Evolutionary conservation across 2,113 vertebrate genomes (phyloP).

Genomic region (Brachypodius melanocephalos): DNA sequence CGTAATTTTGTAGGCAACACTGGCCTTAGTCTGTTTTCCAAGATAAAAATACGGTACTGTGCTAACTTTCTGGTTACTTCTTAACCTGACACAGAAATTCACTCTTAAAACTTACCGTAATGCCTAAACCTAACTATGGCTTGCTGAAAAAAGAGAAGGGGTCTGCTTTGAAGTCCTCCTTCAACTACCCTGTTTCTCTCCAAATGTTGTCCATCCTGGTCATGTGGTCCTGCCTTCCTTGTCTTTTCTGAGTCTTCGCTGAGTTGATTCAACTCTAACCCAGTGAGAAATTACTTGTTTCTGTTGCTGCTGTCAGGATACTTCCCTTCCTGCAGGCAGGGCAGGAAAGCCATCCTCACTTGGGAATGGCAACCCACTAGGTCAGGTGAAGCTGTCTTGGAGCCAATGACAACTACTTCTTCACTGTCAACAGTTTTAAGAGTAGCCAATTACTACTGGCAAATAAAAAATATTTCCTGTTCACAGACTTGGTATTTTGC

Average conservation of each 20-base stretch:
- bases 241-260: not conserved
- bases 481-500: conserved; percentile 1
- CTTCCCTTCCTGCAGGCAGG: not conserved
- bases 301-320: not conserved
- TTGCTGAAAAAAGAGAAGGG: not conserved
- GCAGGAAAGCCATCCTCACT: not conserved
- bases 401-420: conserved; percentile 7
- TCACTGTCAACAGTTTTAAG: not conserved
- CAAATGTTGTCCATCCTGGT: not conserved
- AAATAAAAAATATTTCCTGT: conserved; percentile 34
- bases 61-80: not conserved
- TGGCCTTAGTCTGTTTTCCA: not conserved
- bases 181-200: not conserved
- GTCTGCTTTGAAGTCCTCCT: not conserved
- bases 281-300: not conserved
- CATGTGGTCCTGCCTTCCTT: not conserved
- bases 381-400: not conserved
- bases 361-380: not conserved
- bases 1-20: not conserved
- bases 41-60: not conserved
- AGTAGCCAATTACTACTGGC: conserved; percentile 24
- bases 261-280: not conserved
- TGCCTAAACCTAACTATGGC: not conserved
- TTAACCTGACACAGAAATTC: not conserved
- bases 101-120: not conserved